Percentiles rank a stretch among this genome's conserved stretches.
Evolutionary conservation across 2,797 vertebrate genomes (phyloP).

Genomic region (Setipinna tenuifilis): DNA sequence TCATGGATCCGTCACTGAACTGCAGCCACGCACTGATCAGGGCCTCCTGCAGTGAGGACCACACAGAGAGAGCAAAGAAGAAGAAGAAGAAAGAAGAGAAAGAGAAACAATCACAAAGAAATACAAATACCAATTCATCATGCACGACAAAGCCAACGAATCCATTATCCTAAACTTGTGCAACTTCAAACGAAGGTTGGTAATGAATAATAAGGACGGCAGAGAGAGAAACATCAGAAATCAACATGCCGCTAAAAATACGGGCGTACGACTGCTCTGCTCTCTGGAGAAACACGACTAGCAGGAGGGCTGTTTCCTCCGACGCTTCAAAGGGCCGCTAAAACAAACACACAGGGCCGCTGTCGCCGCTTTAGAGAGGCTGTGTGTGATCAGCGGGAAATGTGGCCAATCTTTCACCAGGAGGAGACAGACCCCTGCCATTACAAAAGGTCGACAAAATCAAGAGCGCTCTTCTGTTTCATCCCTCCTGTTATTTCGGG

Average conservation of each 20-base stretch:
- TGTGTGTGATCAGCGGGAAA: slow-evolving; percentile 44
- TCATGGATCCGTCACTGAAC: slow-evolving; percentile 92
- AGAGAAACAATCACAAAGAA: not conserved
- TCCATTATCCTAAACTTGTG: slow-evolving; percentile 14
- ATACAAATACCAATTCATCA: not conserved
- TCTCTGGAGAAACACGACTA: slow-evolving; percentile 27
- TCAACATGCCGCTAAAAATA: slow-evolving; percentile 21
- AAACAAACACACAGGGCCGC: slow-evolving; percentile 18
- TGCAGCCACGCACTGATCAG: slow-evolving; percentile 92
- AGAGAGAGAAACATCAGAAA: slow-evolving; percentile 10
- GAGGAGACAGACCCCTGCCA: slow-evolving; percentile 47
- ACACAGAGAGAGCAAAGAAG: slow-evolving; percentile 28
- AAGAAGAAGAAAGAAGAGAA: not conserved
- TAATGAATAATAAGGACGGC: slow-evolving; percentile 23
- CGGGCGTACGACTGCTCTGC: not conserved
- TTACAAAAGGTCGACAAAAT: slow-evolving; percentile 42
- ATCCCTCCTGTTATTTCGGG: not conserved
- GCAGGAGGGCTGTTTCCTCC: slow-evolving; percentile 22
- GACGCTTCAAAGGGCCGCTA: slow-evolving; percentile 36
- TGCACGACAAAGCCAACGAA: slow-evolving; percentile 8
- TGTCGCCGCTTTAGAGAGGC: slow-evolving; percentile 43
- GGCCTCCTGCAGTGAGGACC: slow-evolving; percentile 80
- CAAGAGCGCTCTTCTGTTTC: not conserved
- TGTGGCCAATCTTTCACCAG: slow-evolving; percentile 44
- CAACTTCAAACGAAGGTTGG: not conserved